These are phyloP conservation scores for Prorops nasuta DNA, from an alignment of 1,140 invertebrate genomes.

Conservation along the genomic window DNA sequence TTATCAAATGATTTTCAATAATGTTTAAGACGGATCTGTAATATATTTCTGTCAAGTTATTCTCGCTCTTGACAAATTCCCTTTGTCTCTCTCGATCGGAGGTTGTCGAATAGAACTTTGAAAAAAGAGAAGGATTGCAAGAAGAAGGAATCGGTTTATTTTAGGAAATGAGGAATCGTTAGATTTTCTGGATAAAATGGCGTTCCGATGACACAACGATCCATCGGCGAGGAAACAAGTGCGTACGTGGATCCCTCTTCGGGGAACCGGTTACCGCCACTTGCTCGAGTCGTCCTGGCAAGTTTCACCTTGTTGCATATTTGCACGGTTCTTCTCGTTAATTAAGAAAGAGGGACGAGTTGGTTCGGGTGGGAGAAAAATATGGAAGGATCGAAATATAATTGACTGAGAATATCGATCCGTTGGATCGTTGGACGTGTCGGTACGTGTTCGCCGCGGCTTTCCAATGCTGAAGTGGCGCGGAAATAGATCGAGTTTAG, in stretches of 20 bases:
- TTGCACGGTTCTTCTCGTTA: conserved; percentile 3
- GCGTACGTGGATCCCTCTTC: not conserved
- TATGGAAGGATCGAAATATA: not conserved
- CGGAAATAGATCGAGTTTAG: not conserved
- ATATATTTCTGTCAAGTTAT: no score
- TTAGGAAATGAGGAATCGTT: no score
- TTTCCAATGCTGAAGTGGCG: not conserved
- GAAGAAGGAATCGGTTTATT: not conserved
- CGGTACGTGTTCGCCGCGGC: not conserved
- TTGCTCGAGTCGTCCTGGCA: conserved; percentile 18
- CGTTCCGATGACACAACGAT: no score
- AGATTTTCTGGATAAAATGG: no score
- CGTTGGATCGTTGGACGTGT: no score
- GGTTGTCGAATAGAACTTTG: not conserved
- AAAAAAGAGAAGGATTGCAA: not conserved
- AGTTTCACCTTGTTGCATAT: conserved; percentile 14
- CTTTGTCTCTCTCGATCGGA: no score
- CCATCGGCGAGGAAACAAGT: not conserved
- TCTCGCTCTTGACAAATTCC: no score
- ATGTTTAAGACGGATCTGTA: no score
- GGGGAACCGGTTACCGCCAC: conserved; percentile 15
- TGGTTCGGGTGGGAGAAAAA: not conserved
- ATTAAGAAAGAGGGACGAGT: no score
- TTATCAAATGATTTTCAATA: no score
- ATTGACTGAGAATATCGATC: not conserved